Evolutionary conservation across 2,888 invertebrate species (phyloP), one percentile per base, ranked within the genome.

Genomic region (Thera obeliscata): DNA sequence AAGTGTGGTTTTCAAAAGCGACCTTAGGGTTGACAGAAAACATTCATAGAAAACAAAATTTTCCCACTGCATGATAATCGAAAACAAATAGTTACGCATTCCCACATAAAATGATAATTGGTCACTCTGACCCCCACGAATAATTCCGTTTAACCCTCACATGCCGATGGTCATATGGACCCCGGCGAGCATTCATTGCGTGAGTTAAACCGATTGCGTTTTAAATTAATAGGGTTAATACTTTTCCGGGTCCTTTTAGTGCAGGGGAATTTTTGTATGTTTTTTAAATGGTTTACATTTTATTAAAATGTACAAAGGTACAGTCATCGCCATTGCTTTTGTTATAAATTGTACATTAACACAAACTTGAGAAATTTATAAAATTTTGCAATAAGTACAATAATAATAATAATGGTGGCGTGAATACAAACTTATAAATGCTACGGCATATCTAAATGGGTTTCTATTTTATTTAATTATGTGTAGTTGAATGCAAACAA

Each of bases 81-180:
- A 70, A 74, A 74, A 76, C 72, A 67, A 73, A 73, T 67, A 63
- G 74, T 79, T 72, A n/a, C 61, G 63, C 59, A 58, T 78, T 76
- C 77, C 71, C 79, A 81, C 77, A 68, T 62, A 74, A 73, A 68
- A 76, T 72, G 77, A 67, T 79, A 85, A 85, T 84, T 80, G 81
- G 77, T 75, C 69, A 74, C 73, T 69, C 75, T 76, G 79, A 77
- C 71, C 72, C 72, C 75, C 69, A 55, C 73, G 76, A 75, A 74
- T 77, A 78, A 78, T 78, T 72, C 73, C 72, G 73, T 68, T 73
- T 71, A 75, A 76, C 77, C 82, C 81, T 76, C 71, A 71, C 76
- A 87, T 88, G 75, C 87, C 87, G 70, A 81, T 83, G 78, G 81
- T 78, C 78, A 78, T 67, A 70, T 69, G 36, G 22, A 69, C 77